Evolutionary conservation across 2,797 vertebrate genomes (phyloP).

Genomic region (Luscinia luscinia): DNA sequence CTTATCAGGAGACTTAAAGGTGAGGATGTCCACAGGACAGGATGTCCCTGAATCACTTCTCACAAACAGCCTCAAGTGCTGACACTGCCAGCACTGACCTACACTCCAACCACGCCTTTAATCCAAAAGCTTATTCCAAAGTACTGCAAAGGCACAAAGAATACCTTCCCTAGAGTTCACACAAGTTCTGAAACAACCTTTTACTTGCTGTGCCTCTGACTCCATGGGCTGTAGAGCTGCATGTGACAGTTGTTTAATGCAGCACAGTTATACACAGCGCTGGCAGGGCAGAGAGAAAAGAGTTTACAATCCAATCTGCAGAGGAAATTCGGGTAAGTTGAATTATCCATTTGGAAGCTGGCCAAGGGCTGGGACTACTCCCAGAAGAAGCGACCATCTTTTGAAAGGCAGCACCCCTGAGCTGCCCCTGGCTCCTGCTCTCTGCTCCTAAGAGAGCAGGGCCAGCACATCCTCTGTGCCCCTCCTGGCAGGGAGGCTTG

Average conservation of each 20-base stretch:
- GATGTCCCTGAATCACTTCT: background rate
- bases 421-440: fast-evolving
- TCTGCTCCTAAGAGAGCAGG: fast-evolving
- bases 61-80: background rate
- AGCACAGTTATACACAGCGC: background rate
- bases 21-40: background rate
- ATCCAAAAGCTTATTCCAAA: background rate
- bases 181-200: background rate
- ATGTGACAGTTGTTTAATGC: background rate
- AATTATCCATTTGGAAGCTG: conserved; percentile 47
- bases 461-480: background rate
- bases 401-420: background rate
- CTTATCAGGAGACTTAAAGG: background rate
- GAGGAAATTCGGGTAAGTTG: conserved; percentile 56
- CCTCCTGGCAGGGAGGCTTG: background rate
- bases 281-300: conserved; percentile 19
- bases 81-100: background rate
- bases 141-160: background rate
- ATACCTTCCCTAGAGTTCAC: background rate
- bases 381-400: background rate
- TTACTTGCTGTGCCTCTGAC: background rate
- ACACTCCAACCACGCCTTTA: background rate
- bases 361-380: conserved; percentile 38
- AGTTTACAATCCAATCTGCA: conserved; percentile 52
- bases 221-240: background rate